These are phyloP conservation scores for Coboldia fuscipes DNA, from an alignment of 1,140 invertebrate species.

Conservation along the genomic window DNA sequence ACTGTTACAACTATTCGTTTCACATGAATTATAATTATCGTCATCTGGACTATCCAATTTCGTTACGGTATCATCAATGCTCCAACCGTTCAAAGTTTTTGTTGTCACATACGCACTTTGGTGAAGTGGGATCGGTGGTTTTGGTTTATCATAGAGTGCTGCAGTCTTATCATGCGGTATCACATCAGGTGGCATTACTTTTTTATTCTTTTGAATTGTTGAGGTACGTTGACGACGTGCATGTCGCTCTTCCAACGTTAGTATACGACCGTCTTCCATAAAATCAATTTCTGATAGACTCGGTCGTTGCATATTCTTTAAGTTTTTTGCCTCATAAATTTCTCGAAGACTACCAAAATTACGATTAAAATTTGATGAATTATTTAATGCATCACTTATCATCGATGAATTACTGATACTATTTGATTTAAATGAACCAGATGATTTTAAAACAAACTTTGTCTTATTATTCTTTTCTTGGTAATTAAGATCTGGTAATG, in stretches of 20 bases:
- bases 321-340: conserved; percentile 40
- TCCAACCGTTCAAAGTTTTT: conserved; percentile 4
- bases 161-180: conserved; percentile 21
- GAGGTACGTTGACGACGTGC: conserved; percentile 38
- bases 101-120: conserved; percentile 6
- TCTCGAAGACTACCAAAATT: conserved; percentile 44
- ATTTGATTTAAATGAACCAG: conserved; percentile 14
- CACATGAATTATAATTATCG: conserved; percentile 4
- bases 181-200: conserved; percentile 34
- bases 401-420: not conserved
- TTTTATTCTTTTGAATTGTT: conserved; percentile 23
- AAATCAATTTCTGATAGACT: conserved; percentile 4
- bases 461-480: conserved; percentile 4
- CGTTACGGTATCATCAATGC: not conserved
- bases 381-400: not conserved
- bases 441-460: conserved; percentile 11
- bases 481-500: conserved; percentile 11
- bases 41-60: not conserved
- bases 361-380: conserved; percentile 4
- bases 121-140: not conserved
- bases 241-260: conserved; percentile 40
- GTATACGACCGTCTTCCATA: conserved; percentile 27
- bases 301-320: conserved; percentile 10
- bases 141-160: conserved; percentile 3
- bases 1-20: conserved; percentile 13